Evolutionary conservation across 2,888 invertebrate genomes (phyloP).

Genomic region (Thymelicus lineola): DNA sequence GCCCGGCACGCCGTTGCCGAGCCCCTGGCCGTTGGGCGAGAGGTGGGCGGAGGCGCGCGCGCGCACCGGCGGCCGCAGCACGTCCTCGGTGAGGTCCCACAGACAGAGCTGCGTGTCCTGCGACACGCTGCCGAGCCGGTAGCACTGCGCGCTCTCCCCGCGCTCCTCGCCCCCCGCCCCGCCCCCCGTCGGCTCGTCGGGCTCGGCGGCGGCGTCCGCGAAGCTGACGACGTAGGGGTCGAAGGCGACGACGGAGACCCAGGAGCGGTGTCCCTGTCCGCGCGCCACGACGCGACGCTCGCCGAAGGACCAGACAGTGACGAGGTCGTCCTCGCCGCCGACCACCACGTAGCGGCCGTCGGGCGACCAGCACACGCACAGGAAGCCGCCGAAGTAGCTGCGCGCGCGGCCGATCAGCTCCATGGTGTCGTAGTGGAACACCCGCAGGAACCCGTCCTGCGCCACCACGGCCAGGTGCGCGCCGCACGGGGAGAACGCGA

Average conservation of each 20-base stretch:
- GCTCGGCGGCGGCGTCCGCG: constrained; percentile 81
- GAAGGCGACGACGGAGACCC: constrained; percentile 99
- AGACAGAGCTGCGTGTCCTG: constrained; percentile 99
- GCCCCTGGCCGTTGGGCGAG: constrained; percentile 51
- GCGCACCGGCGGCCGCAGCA: constrained; percentile 90
- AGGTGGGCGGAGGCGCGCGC: constrained; percentile 73
- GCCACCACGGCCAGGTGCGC: constrained; percentile 97
- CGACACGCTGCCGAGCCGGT: constrained; percentile 96
- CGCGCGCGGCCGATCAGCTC: constrained; percentile 96
- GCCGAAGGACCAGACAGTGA: constrained; percentile 97
- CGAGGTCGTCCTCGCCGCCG: constrained; percentile 99
- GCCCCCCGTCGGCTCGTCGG: constrained; percentile 83
- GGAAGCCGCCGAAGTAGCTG: constrained; percentile 98
- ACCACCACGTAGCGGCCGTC: constrained; percentile 97
- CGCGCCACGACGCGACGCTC: constrained; percentile 98
- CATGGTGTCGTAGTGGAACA: constrained; percentile 99
- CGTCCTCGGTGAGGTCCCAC: constrained; percentile 99
- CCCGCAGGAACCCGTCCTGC: constrained; percentile 97
- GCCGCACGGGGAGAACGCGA: constrained; percentile 98
- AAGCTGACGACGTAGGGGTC: constrained; percentile 93
- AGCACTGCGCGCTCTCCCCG: constrained; percentile 85
- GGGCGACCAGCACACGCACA: constrained; percentile 99
- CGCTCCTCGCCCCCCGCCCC: constrained; percentile 64
- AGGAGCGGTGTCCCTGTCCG: constrained; percentile 98
- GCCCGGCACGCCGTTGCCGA: constrained; percentile 67